Percentiles rank a stretch among this genome's conserved stretches.
Evolutionary conservation across 2,888 invertebrate species (phyloP).

Genomic region (Acronicta alni): DNA sequence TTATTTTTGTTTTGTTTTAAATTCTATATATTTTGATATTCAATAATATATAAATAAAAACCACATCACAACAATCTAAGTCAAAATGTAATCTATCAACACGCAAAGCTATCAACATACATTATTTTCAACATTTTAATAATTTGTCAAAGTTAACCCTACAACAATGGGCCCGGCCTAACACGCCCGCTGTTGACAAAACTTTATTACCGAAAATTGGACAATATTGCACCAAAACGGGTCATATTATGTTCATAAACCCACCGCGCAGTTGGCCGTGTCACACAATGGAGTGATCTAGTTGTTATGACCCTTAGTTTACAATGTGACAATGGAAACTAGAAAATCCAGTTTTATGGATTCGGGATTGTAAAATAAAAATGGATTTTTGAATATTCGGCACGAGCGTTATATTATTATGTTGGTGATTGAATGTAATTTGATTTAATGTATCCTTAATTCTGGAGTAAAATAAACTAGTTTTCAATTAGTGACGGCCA

Average conservation of each 20-base stretch:
- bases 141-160: constrained; percentile 87
- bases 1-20: too few species aligned
- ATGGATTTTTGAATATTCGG: constrained; percentile 49
- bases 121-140: constrained; percentile 72
- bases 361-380: constrained; percentile 46
- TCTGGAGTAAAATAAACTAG: background rate
- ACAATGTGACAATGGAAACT: constrained; percentile 78
- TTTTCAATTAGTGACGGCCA: too few species aligned
- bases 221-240: constrained; percentile 85
- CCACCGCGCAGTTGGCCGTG: constrained; percentile 76
- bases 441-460: constrained; percentile 38
- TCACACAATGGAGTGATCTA: constrained; percentile 78
- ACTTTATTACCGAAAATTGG: constrained; percentile 88
- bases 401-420: constrained; percentile 47
- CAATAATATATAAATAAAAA: too few species aligned
- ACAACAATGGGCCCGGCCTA: constrained; percentile 67
- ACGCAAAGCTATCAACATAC: constrained; percentile 73
- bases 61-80: constrained; percentile 5
- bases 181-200: constrained; percentile 87
- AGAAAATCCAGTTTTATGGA: constrained; percentile 78
- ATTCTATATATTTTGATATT: too few species aligned
- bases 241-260: constrained; percentile 78
- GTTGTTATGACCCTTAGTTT: constrained; percentile 83
- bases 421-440: constrained; percentile 45
- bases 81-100: constrained; percentile 49